phyloP scores from a whole-genome alignment of 2,797 vertebrate genomes.

The Heteromormyrus szaboi region DNA sequence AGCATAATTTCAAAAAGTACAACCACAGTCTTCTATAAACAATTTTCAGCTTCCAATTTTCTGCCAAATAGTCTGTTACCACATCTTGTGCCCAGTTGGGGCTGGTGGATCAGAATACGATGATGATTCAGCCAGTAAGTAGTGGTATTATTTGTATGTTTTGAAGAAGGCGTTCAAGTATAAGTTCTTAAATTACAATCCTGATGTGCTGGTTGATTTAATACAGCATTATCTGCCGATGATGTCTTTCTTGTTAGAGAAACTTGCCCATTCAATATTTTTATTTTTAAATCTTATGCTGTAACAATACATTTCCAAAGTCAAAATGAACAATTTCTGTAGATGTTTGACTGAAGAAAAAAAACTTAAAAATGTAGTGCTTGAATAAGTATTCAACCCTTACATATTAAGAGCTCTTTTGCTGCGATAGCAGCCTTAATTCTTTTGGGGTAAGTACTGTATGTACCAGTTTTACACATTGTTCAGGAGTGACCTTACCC shows the following conservation, averaged over 20 bases:
- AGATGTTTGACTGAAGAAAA: neutral
- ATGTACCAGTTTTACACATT: neutral
- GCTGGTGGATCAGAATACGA: neutral
- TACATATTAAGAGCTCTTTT: neutral
- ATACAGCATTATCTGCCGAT: neutral
- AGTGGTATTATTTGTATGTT: neutral
- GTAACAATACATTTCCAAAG: neutral
- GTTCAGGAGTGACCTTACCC: neutral
- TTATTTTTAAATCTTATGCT: neutral
- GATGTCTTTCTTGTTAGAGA: neutral
- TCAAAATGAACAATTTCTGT: neutral
- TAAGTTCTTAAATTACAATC: neutral
- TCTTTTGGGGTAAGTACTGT: neutral
- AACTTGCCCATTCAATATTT: neutral
- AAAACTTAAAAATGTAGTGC: neutral
- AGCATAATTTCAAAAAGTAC: neutral
- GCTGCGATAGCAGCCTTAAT: neutral
- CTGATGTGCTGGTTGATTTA: neutral
- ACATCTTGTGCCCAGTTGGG: neutral
- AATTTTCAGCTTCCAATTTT: neutral
- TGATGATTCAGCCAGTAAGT: neutral
- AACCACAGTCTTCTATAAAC: neutral
- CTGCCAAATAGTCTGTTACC: neutral
- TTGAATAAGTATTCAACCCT: neutral
- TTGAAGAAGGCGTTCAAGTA: neutral